These are phyloP conservation scores for Drosophila aff. DNA, from an alignment of 1,140 invertebrate species.

Conservation along the genomic window DNA sequence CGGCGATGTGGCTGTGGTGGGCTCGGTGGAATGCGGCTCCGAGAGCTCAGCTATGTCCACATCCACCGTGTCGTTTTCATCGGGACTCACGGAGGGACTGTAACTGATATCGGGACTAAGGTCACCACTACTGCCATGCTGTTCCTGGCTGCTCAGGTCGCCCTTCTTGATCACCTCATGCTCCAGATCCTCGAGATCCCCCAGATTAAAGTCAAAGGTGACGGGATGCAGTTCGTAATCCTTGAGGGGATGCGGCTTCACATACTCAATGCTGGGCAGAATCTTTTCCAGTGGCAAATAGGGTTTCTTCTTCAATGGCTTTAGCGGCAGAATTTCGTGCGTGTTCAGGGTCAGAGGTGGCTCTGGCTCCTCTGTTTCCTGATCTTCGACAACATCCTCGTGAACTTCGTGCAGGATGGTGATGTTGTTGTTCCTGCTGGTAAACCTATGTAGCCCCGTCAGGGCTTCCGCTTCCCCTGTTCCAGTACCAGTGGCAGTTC, in stretches of 20 bases:
- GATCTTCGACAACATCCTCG: conserved; percentile 6
- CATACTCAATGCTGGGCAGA: conserved; percentile 60
- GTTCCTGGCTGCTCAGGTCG: conserved; percentile 62
- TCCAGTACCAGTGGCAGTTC: neutral
- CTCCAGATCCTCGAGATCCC: conserved; percentile 79
- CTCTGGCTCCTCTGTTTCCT: conserved; percentile 42
- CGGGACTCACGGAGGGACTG: conserved; percentile 40
- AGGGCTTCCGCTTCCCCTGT: conserved; percentile 2
- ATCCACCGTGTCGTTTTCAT: conserved; percentile 61
- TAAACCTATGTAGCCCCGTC: conserved; percentile 33
- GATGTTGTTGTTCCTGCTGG: conserved; percentile 65
- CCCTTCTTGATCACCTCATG: conserved; percentile 77
- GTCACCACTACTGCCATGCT: conserved; percentile 36
- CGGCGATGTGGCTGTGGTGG: conserved; percentile 34
- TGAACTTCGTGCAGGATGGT: conserved; percentile 77
- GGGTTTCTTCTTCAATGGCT: conserved; percentile 76
- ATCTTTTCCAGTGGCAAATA: conserved; percentile 74
- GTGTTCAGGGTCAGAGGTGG: conserved; percentile 66
- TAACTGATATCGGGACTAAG: conserved; percentile 46
- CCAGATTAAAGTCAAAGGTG: conserved; percentile 81
- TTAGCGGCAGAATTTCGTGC: conserved; percentile 70
- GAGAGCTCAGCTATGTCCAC: conserved; percentile 60
- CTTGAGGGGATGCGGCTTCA: conserved; percentile 71
- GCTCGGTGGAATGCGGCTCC: conserved; percentile 33
- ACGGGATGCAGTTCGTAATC: conserved; percentile 78